Percentiles rank a stretch among this genome's conserved stretches.
phyloP scores from a whole-genome alignment of 2,797 vertebrate species.

The Aeoliscus strigatus region DNA sequence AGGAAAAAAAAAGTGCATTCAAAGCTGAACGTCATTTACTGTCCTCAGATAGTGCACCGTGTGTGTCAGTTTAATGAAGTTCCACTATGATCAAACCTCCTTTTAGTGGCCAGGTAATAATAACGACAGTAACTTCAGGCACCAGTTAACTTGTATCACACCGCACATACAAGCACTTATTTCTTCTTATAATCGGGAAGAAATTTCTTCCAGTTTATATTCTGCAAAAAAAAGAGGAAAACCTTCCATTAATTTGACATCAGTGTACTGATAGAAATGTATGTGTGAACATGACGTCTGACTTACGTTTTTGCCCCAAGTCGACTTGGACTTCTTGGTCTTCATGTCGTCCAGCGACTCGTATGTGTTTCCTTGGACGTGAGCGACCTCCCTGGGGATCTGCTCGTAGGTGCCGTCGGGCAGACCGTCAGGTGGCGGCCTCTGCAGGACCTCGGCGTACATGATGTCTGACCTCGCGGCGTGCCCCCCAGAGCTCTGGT shows the following conservation, averaged over 20 bases:
- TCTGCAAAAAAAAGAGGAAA: conserved; percentile 58
- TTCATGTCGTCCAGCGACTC: conserved; percentile 56
- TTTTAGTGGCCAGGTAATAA: too few relatives aligned
- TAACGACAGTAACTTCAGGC: too few relatives aligned
- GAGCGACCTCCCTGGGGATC: conserved; percentile 4
- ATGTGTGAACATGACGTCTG: neutral
- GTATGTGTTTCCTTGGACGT: conserved; percentile 35
- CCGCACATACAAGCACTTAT: too few relatives aligned
- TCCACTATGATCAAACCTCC: too few relatives aligned
- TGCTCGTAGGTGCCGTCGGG: conserved; percentile 50
- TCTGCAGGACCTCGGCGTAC: conserved; percentile 47
- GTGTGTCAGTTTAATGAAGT: too few relatives aligned
- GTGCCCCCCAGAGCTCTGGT: conserved; percentile 23
- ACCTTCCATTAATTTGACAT: neutral
- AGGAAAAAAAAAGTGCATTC: too few relatives aligned
- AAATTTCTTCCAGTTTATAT: conserved; percentile 70
- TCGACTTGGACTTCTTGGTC: conserved; percentile 43
- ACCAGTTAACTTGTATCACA: too few relatives aligned
- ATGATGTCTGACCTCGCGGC: neutral
- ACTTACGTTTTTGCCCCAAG: conserved; percentile 64
- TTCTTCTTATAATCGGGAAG: conserved; percentile 74
- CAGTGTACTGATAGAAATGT: neutral
- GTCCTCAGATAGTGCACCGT: too few relatives aligned
- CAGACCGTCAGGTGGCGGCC: neutral
- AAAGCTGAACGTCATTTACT: too few relatives aligned